phyloP scores from a whole-genome alignment of 2,797 vertebrate species.

The Champsocephalus esox region DNA sequence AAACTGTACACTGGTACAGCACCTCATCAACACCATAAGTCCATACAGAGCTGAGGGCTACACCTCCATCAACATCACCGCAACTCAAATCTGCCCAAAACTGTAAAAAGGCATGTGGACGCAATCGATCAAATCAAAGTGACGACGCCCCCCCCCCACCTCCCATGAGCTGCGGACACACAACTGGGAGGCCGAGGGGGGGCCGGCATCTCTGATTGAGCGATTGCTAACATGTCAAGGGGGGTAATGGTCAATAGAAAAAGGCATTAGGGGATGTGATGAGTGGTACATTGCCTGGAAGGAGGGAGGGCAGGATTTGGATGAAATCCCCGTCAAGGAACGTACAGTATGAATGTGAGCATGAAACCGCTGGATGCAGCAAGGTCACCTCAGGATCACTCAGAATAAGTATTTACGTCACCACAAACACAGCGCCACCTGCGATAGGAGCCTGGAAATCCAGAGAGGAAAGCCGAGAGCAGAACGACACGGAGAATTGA shows the following conservation, averaged over 20 bases:
- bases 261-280: conserved; percentile 77
- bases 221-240: conserved; percentile 69
- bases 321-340: conserved; percentile 67
- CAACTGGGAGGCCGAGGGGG: conserved; percentile 46
- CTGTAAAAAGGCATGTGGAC: conserved; percentile 43
- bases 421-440: not conserved
- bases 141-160: conserved; percentile 59
- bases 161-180: conserved; percentile 63
- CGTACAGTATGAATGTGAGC: conserved; percentile 4
- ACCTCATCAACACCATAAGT: conserved; percentile 66
- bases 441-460: too few relatives aligned
- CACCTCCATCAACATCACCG: conserved; percentile 51
- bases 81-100: conserved; percentile 64
- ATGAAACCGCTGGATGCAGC: too few relatives aligned
- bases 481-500: conserved; percentile 67
- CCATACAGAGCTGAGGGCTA: conserved; percentile 50
- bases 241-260: conserved; percentile 81
- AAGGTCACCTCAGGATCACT: too few relatives aligned
- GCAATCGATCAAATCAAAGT: conserved; percentile 69
- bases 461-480: not conserved
- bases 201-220: conserved; percentile 74
- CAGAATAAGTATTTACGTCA: not conserved
- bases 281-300: conserved; percentile 62
- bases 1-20: conserved; percentile 39
- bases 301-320: conserved; percentile 68